phyloP scores from a whole-genome alignment of 2,888 invertebrate genomes.

The Lutraria lutraria region DNA sequence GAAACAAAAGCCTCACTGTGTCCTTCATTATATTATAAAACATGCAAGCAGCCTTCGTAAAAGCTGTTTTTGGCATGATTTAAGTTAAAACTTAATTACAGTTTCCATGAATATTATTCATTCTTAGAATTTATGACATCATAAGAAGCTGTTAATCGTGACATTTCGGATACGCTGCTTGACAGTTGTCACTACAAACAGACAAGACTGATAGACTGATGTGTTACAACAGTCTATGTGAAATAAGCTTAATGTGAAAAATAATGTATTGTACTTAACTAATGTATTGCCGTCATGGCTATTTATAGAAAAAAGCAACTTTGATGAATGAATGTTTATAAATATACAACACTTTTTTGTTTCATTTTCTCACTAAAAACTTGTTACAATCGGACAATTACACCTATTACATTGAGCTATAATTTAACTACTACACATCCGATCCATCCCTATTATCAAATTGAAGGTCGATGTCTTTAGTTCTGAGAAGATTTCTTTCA shows the following conservation, averaged over 20 bases:
- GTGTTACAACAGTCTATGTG: too few relatives aligned
- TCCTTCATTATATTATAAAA: not conserved
- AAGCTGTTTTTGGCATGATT: not conserved
- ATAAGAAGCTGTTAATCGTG: not conserved
- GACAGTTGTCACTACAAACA: not conserved
- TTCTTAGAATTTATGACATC: not conserved
- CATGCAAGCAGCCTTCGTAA: too few relatives aligned
- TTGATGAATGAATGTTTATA: not conserved
- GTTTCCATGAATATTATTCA: constrained; percentile 2
- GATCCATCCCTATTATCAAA: too few relatives aligned
- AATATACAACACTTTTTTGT: not conserved
- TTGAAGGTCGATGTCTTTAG: too few relatives aligned
- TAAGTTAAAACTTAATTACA: not conserved
- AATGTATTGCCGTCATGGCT: not conserved
- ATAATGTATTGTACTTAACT: not conserved
- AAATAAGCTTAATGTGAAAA: not conserved
- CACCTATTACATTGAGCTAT: too few relatives aligned
- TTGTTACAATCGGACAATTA: not conserved
- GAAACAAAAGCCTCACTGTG: not conserved
- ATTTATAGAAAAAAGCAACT: not conserved
- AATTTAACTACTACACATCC: too few relatives aligned
- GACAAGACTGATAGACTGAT: not conserved
- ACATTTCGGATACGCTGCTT: not conserved
- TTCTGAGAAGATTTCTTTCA: too few relatives aligned
- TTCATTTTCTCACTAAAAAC: not conserved